Evolutionary conservation across 2,888 invertebrate species (phyloP), one percentile per base, ranked within the genome.

Genomic region (Polydrusus cervinus): DNA sequence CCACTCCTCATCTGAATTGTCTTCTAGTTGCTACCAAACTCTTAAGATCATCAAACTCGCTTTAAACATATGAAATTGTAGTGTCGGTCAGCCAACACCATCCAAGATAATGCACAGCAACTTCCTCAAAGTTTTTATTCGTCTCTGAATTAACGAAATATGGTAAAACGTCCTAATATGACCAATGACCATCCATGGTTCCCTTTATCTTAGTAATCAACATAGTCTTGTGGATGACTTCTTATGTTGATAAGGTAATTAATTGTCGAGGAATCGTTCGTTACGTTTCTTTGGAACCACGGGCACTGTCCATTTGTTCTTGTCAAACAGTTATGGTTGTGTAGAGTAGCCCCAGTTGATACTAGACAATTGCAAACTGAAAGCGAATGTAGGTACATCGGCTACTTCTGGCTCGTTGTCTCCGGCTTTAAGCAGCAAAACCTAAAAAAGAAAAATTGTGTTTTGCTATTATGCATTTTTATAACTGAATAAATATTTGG

Each of bases 321-420:
- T 0, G 92, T 90, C 60, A 90, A 86, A 80, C 93, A 93, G 0
- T 90, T 89, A 78, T 89, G 92, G 92, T 81, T 92, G 92, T 0
- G 93, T 93, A 64, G 90, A 86, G 84, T 92, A 94, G 80, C 88
- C 88, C 93, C 94, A 94, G 83, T 94, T 93, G 38, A 93, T 90
- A 81, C 89, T 91, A 20, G 92, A 92, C 1, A 88, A 84, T 69
- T 89, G 91, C 1, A 92, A 85, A 7, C 87, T 87, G 9, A 92
- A 89, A 0, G 93, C 91, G 13, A 93, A 89, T 0, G 91, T 89
- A 7, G 93, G 93, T 0, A 93, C 91, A 51, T 90, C 91, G 0
- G 92, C 90, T 0, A 91, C 89, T 45, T 91, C 89, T 0, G 92
- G 92, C 83, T 93, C 92, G 82, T 93, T 92, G 5, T 89, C 89